Percentiles rank a stretch among this genome's conserved stretches.
These are phyloP conservation scores for Nipponia nippon DNA, from an alignment of 2,113 vertebrate genomes.

Conservation along the genomic window DNA sequence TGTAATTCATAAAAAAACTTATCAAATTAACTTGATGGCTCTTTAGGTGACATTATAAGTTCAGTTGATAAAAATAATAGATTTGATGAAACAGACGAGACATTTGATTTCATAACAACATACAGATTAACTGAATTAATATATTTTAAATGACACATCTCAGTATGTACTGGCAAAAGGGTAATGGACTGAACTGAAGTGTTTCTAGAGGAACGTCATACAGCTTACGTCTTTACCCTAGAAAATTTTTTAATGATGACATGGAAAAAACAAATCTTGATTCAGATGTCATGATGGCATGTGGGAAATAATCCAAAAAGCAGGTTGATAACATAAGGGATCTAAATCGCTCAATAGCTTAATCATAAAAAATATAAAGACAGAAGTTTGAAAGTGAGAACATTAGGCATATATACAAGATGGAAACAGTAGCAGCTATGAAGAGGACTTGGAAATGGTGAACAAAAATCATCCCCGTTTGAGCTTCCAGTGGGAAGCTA, in stretches of 20 bases:
- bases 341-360: background rate
- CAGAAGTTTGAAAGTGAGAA: background rate
- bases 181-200: background rate
- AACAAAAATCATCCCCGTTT: background rate
- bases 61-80: background rate
- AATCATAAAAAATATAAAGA: background rate
- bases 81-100: background rate
- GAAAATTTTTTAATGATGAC: background rate
- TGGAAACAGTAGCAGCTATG: background rate
- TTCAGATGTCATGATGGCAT: background rate
- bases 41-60: background rate
- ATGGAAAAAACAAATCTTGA: background rate
- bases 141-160: background rate
- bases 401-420: background rate
- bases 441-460: background rate
- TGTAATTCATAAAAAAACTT: background rate
- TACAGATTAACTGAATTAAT: background rate
- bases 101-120: background rate
- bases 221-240: background rate
- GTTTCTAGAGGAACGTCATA: background rate
- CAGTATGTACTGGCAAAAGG: background rate
- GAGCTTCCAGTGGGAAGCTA: background rate
- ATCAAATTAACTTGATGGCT: background rate
- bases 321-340: background rate
- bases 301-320: background rate